Evolutionary conservation across 2,113 vertebrate species (phyloP), one percentile per base, ranked within the genome.

Genomic region (Indicator maculatus): DNA sequence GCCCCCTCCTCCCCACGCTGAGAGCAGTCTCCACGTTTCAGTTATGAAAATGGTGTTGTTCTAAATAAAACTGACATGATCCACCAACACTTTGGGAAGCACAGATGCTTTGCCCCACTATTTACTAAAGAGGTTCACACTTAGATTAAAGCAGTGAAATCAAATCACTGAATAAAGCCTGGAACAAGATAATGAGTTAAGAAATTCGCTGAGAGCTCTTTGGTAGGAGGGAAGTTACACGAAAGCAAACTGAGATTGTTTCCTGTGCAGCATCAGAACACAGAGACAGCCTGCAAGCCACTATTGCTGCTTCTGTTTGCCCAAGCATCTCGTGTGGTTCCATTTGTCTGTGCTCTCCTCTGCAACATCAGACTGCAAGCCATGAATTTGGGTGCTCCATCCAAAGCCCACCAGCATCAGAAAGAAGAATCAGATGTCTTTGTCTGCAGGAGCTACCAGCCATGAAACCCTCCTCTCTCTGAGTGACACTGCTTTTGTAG

Each of bases 31-130:
- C 53, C 74, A 27, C 73, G 94, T 92, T 92, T 38, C 85, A 91
- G 55, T 89, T 87, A 90, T 86, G 89, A 92, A 95, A 96, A 94
- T 39, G 70, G 36, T 95, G 95, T 83, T 96, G 69, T 85, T 94
- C 94, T 94, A 96, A 96, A 95, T 96, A 96, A 96, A 96, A 93
- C 90, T 93, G 93, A 93, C 91, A 93, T 10, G 81, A 93, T 94
- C 92, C 91, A 92, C 93, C 96, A 95, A 96, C 96, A 97, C 95
- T 95, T 95, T 95, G 30, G 38, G 95, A 97, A 95, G 93, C 95
- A 89, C 96, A 97, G 96, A 96, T 97, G 95, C 94, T 96, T 97
- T 97, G 92, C 93, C 93, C 96, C 89, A 93, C 95, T 96, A 93
- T 96, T 97, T 97, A 96, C 96, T 95, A 96, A 97, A 89, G 87